Evolutionary conservation across 2,113 vertebrate species (phyloP).

Genomic region (Riparia riparia): DNA sequence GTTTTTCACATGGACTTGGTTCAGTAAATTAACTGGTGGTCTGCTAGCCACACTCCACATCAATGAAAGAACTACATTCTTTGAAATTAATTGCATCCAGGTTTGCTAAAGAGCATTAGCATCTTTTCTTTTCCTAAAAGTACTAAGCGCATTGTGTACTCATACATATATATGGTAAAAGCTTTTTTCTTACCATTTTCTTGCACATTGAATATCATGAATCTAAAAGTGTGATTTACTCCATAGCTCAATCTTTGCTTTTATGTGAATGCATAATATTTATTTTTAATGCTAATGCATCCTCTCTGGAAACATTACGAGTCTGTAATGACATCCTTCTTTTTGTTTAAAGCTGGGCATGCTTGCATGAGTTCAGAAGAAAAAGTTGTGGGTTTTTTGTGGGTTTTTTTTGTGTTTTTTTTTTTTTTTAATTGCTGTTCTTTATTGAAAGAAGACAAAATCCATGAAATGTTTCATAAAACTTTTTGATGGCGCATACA

Average conservation of each 20-base stretch:
- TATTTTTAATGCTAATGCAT: conserved; percentile 69
- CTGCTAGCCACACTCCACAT: background rate
- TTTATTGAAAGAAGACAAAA: background rate
- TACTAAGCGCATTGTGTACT: background rate
- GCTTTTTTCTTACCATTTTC: conserved; percentile 2
- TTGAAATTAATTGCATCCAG: background rate
- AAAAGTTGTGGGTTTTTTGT: background rate
- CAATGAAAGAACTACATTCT: background rate
- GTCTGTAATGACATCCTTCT: background rate
- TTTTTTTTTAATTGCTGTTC: background rate
- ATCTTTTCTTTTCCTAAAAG: background rate
- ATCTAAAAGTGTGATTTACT: conserved; percentile 23
- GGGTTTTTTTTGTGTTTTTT: no score
- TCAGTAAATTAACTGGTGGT: background rate
- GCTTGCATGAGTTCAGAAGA: background rate
- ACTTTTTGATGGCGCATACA: background rate
- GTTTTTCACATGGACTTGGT: background rate
- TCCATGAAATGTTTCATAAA: background rate
- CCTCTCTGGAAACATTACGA: background rate
- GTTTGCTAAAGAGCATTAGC: background rate
- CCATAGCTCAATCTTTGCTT: conserved; percentile 9
- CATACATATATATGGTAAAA: background rate
- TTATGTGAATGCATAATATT: conserved; percentile 19
- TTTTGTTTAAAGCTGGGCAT: background rate
- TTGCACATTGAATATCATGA: background rate